Evolutionary conservation across 2,797 vertebrate genomes (phyloP).

Genomic region (Craterocephalus amniculus): DNA sequence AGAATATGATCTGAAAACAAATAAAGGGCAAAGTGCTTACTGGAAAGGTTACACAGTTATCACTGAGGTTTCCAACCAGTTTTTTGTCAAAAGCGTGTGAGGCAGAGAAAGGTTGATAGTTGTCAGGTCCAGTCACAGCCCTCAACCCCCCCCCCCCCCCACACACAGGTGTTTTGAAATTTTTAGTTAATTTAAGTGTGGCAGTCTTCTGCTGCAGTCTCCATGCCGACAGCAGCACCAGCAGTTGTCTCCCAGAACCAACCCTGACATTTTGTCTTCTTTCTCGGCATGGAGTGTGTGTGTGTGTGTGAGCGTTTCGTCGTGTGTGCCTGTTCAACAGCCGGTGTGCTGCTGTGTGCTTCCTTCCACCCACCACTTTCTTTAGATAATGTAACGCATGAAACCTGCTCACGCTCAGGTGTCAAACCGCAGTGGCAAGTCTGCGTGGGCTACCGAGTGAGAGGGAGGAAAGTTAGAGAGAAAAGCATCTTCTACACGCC

Average conservation of each 20-base stretch:
- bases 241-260: constrained; percentile 67
- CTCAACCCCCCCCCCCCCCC: constrained; percentile 62
- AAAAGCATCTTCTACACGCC: constrained; percentile 26
- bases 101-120: constrained; percentile 67
- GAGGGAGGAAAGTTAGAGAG: constrained; percentile 19
- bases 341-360: constrained; percentile 48
- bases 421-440: constrained; percentile 66
- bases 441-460: constrained; percentile 60
- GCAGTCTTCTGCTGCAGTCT: constrained; percentile 59
- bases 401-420: constrained; percentile 66
- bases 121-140: constrained; percentile 64
- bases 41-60: constrained; percentile 75
- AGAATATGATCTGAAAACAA: constrained; percentile 63
- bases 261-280: constrained; percentile 73
- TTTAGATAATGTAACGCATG: constrained; percentile 64
- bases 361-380: constrained; percentile 74
- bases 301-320: constrained; percentile 4
- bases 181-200: constrained; percentile 75
- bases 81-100: constrained; percentile 52
- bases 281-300: constrained; percentile 35
- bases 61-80: constrained; percentile 64
- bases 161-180: constrained; percentile 79
- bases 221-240: constrained; percentile 66
- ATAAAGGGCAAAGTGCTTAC: constrained; percentile 65
- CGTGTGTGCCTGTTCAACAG: constrained; percentile 27